These are phyloP conservation scores for Linnaemya vulpina DNA, from an alignment of 2,888 invertebrate species.

Conservation along the genomic window DNA sequence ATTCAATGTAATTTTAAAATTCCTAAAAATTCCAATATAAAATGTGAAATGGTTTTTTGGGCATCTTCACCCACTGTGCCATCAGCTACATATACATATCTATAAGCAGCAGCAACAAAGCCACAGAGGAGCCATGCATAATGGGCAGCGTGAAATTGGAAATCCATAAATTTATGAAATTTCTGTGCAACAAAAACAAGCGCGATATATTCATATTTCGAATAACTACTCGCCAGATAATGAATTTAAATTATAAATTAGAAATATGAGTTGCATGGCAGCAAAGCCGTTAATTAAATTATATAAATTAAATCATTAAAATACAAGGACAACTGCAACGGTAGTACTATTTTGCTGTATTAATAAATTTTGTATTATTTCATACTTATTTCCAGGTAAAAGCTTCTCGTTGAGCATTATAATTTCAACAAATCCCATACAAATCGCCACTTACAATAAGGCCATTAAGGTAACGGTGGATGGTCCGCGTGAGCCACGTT, in stretches of 20 bases:
- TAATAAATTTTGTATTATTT: background rate
- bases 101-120: background rate
- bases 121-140: slow-evolving; percentile 48
- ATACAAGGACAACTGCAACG: no score
- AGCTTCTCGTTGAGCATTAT: slow-evolving; percentile 98
- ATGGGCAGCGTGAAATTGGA: slow-evolving; percentile 71
- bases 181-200: slow-evolving; percentile 67
- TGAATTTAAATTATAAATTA: slow-evolving; percentile 29
- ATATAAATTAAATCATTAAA: background rate
- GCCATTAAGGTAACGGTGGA: slow-evolving; percentile 99
- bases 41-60: background rate
- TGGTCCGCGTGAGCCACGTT: slow-evolving; percentile 98
- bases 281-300: background rate
- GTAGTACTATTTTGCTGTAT: background rate
- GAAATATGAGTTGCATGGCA: background rate
- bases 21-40: no score
- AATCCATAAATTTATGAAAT: slow-evolving; percentile 76
- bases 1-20: no score
- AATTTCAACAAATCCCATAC: slow-evolving; percentile 95
- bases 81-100: background rate
- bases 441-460: slow-evolving; percentile 97
- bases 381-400: slow-evolving; percentile 89
- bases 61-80: slow-evolving; percentile 38
- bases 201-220: slow-evolving; percentile 61
- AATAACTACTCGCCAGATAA: slow-evolving; percentile 29